Base-by-base conservation (phyloP, 2,113 vertebrate genomes). In the Stegastes partitus region DNA sequence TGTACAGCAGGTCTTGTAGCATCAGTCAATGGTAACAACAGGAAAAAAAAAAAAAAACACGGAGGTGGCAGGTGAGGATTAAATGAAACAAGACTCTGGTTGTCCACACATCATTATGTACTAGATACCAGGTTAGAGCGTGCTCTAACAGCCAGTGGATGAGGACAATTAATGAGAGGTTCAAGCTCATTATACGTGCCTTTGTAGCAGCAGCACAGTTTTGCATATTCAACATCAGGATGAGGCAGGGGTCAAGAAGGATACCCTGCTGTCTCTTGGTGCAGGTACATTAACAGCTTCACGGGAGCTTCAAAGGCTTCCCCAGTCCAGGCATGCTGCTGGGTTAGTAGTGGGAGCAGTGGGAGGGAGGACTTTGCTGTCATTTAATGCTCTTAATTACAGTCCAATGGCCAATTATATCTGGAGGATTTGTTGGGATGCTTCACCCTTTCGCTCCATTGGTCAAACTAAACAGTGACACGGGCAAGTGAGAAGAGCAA, bases 141-240 rank as follows among this genome's bases (percentile, higher is more conserved):
- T 18, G 62, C 53, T 58, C 55, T 77, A 82, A 83, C 76, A 76
- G 79, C 79, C 80, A 66, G 63, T 65, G 53, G 84, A 87, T 68
- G 77, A 74, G 77, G 66, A 66, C 75, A 80, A 76, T 82, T 88
- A 93, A 82, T 89, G 75, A 87, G 68, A 77, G 82, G 71, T 79
- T 87, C 49, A 78, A 68, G 81, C 82, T 90, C 86, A 90, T 93
- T 88, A 87, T 68, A 51, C 66, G 42, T 57, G 51, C 57, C 25
- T 82, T 82, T 69, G 42, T 66, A 57, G 53, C 68, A 54, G 56
- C 70, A 50, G 34, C 37, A 49, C 47, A 72, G 28, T 26, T 81
- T 80, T 84, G 76, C 81, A 90, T 90, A 86, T 82, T 74, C 69
- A 81, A 15, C 37, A 34, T 34, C n/a, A 34, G 50, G 42, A 78